phyloP scores from a whole-genome alignment of 2,113 vertebrate genomes.

The Sebastes fasciatus region DNA sequence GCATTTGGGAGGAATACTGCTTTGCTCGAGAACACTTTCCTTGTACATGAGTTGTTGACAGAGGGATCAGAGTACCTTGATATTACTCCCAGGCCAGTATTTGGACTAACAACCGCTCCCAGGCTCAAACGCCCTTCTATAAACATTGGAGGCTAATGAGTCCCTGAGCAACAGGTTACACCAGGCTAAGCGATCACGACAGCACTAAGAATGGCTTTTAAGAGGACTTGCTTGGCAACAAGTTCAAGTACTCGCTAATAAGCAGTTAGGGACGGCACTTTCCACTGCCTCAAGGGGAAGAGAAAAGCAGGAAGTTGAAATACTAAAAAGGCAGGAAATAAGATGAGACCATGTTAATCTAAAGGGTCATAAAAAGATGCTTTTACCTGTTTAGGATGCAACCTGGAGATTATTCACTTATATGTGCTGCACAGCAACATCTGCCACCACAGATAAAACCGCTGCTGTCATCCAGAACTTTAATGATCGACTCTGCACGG shows the following conservation, averaged over 20 bases:
- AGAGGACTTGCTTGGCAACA: conserved; percentile 4
- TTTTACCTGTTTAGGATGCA: too few relatives aligned
- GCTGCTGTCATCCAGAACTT: background rate
- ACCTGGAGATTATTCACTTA: too few relatives aligned
- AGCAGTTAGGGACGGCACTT: background rate
- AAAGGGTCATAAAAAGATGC: too few relatives aligned
- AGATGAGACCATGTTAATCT: background rate
- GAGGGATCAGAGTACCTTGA: background rate
- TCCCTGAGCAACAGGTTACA: conserved; percentile 23
- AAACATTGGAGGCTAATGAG: conserved; percentile 10
- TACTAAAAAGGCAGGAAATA: conserved; percentile 3
- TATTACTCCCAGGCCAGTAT: background rate
- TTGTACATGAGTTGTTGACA: background rate
- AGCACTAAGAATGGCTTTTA: background rate
- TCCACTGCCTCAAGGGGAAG: background rate
- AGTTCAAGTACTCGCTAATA: conserved; percentile 5
- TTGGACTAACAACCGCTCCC: background rate
- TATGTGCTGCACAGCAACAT: background rate
- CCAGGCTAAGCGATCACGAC: background rate
- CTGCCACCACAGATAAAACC: too few relatives aligned
- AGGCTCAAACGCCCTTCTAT: background rate
- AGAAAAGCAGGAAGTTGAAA: conserved; percentile 14
- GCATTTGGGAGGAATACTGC: background rate
- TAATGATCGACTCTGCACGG: background rate
- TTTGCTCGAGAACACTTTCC: background rate